Conservation (phyloP, 1,140 invertebrate genomes). For the Argopecten irradians region DNA sequence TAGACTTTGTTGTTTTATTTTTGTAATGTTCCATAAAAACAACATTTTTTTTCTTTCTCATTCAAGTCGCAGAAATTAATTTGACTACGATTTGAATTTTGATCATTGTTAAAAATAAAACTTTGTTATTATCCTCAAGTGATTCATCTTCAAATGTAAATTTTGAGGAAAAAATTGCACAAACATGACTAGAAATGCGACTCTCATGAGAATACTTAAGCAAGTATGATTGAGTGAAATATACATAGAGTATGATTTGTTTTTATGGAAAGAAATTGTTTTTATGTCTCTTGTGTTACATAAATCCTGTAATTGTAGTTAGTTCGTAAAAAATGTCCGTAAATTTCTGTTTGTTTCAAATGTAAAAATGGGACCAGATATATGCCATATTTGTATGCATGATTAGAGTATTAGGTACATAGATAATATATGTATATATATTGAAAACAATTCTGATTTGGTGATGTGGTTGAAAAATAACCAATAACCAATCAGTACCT, state of each 20-base stretch:
- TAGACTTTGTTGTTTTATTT: background rate
- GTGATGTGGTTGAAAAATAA: background rate
- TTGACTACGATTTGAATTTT: no score
- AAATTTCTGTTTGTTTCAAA: background rate
- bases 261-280: background rate
- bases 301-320: background rate
- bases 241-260: background rate
- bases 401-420: background rate
- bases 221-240: background rate
- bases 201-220: background rate
- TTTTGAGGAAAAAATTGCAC: no score
- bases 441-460: background rate
- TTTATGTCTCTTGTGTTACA: background rate
- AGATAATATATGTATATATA: background rate
- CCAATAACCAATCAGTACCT: background rate
- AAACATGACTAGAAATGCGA: background rate
- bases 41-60: background rate
- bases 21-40: background rate
- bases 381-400: background rate
- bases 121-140: no score
- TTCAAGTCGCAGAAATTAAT: no score
- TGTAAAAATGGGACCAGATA: background rate
- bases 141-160: no score
- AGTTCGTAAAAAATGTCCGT: background rate
- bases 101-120: no score